Conservation (phyloP, 2,113 vertebrate genomes). For the Mastomys coucha region DNA sequence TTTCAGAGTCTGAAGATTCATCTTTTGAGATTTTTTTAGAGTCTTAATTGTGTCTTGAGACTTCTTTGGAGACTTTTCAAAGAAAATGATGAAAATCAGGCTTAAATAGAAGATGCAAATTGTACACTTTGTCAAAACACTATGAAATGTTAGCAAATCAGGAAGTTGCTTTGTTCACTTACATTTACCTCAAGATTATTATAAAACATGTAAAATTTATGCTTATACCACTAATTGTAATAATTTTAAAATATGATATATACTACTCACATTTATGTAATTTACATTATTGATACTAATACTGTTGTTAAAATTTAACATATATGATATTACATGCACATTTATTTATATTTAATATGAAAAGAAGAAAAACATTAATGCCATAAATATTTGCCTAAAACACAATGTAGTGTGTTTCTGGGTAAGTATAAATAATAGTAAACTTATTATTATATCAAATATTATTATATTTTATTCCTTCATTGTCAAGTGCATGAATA, state of each 20-base stretch:
- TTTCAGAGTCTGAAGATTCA: neutral
- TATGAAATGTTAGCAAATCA: neutral
- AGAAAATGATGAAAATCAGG: neutral
- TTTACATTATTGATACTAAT: neutral
- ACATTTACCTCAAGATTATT: neutral
- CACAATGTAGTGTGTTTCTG: neutral
- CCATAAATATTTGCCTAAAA: neutral
- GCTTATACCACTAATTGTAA: neutral
- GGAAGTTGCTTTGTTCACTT: neutral
- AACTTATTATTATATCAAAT: neutral
- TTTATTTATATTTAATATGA: neutral
- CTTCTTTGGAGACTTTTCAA: neutral
- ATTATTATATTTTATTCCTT: neutral
- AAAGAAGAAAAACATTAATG: neutral
- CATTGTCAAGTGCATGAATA: neutral
- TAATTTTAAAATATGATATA: neutral
- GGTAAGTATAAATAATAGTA: neutral
- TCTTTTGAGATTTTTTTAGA: neutral
- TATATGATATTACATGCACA: neutral
- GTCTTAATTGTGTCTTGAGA: neutral
- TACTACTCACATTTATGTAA: neutral
- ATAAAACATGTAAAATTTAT: neutral
- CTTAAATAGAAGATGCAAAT: neutral
- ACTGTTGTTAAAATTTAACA: neutral
- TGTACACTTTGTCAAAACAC: slow-evolving; percentile 1